Conservation (phyloP, 2,797 vertebrate genomes). For the Poliocrania exsul region DNA sequence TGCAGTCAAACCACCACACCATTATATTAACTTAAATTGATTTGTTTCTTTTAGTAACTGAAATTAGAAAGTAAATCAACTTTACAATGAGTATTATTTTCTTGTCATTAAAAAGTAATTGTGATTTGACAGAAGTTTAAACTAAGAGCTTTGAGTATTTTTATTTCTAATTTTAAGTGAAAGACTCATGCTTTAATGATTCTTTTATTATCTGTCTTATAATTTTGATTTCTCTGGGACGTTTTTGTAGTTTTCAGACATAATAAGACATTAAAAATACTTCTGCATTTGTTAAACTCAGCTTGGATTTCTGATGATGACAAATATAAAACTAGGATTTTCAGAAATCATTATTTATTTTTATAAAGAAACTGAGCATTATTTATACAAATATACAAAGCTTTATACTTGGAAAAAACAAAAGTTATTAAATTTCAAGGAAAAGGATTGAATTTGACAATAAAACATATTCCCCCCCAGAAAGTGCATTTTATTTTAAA, state of each 20-base stretch:
- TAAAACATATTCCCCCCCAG: not conserved
- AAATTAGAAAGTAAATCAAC: not conserved
- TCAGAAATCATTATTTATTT: not conserved
- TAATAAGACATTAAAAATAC: not conserved
- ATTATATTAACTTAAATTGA: not conserved
- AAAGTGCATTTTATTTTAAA: not conserved
- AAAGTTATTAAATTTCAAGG: not conserved
- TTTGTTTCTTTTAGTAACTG: not conserved
- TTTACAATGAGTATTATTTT: not conserved
- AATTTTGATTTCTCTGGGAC: not conserved
- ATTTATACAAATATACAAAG: not conserved
- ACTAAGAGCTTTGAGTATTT: not conserved
- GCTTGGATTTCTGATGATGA: not conserved
- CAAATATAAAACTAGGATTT: not conserved
- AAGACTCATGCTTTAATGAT: not conserved
- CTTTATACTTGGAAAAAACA: not conserved
- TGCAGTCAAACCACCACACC: not conserved
- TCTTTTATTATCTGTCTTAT: not conserved
- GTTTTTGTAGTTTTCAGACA: not conserved
- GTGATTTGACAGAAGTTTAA: not conserved
- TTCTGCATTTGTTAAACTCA: not conserved
- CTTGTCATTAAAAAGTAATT: not conserved
- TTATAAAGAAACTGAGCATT: not conserved
- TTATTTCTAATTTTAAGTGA: not conserved
- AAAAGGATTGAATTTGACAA: not conserved